Percentiles rank a stretch among this genome's conserved stretches.
Evolutionary conservation across 2,888 invertebrate species (phyloP).

Genomic region (Caradrina kadenii): DNA sequence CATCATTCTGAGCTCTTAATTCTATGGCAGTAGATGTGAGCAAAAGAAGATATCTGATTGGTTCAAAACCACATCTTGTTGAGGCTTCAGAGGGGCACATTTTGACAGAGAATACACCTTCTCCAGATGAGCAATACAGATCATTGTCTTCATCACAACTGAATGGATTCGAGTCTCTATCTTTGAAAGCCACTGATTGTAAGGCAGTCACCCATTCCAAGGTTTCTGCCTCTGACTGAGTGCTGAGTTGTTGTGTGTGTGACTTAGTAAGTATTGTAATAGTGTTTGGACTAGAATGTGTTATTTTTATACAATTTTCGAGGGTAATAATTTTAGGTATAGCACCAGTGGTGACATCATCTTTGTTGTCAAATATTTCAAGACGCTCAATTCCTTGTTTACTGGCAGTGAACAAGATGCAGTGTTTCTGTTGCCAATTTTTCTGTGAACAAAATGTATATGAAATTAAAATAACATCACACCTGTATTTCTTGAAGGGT

Average conservation of each 20-base stretch:
- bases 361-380: slow-evolving; percentile 96
- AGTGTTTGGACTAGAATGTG: slow-evolving; percentile 91
- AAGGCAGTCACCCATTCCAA: slow-evolving; percentile 95
- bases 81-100: slow-evolving; percentile 95
- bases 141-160: slow-evolving; percentile 96
- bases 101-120: slow-evolving; percentile 95
- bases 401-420: slow-evolving; percentile 94
- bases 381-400: slow-evolving; percentile 96
- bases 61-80: slow-evolving; percentile 93
- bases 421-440: slow-evolving; percentile 95
- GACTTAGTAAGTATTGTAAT: slow-evolving; percentile 94
- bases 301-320: slow-evolving; percentile 97
- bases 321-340: slow-evolving; percentile 95
- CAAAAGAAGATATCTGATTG: slow-evolving; percentile 93
- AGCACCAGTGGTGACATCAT: slow-evolving; percentile 91
- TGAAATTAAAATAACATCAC: background rate
- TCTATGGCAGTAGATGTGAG: slow-evolving; percentile 94
- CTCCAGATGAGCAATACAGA: slow-evolving; percentile 96
- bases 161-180: slow-evolving; percentile 90
- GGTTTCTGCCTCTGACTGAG: slow-evolving; percentile 92
- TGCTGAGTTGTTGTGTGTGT: slow-evolving; percentile 91
- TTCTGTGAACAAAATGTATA: slow-evolving; percentile 90
- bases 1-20: slow-evolving; percentile 92
- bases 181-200: slow-evolving; percentile 95
- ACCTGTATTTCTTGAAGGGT: background rate